phyloP scores from a whole-genome alignment of 1,140 invertebrate species.

The Argopecten irradians region DNA sequence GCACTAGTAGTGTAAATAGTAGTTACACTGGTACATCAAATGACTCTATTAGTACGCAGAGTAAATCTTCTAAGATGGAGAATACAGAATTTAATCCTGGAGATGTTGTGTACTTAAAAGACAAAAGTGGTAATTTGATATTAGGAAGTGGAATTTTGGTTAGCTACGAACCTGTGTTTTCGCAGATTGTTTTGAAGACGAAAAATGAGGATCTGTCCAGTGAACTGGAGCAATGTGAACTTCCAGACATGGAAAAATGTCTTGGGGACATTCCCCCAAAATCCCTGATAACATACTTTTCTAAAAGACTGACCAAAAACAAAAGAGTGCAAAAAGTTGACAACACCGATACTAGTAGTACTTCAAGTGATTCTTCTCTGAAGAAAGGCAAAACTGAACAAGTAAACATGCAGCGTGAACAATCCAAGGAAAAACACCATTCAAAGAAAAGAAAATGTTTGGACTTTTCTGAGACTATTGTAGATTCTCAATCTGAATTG shows the following conservation, averaged over 20 bases:
- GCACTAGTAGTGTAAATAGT: neutral
- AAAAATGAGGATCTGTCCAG: neutral
- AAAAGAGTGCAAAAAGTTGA: neutral
- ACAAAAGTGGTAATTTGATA: neutral
- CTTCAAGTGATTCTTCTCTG: neutral
- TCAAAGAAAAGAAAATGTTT: neutral
- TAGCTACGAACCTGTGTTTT: neutral
- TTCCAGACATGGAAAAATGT: neutral
- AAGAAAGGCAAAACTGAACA: neutral
- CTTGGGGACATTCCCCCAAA: neutral
- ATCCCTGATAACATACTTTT: neutral
- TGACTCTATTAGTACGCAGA: neutral
- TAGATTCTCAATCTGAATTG: too few relatives aligned
- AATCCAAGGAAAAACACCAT: too few relatives aligned
- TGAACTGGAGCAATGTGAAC: neutral
- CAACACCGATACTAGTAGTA: neutral
- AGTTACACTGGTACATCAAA: neutral
- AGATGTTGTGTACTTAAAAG: neutral
- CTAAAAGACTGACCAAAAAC: neutral
- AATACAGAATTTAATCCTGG: neutral
- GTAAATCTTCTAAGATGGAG: neutral
- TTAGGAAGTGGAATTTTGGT: neutral
- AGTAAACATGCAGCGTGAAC: too few relatives aligned
- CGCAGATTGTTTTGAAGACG: neutral
- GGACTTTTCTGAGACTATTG: neutral